Evolutionary conservation across 1,140 invertebrate species (phyloP).

Genomic region (Nylanderia fulva): DNA sequence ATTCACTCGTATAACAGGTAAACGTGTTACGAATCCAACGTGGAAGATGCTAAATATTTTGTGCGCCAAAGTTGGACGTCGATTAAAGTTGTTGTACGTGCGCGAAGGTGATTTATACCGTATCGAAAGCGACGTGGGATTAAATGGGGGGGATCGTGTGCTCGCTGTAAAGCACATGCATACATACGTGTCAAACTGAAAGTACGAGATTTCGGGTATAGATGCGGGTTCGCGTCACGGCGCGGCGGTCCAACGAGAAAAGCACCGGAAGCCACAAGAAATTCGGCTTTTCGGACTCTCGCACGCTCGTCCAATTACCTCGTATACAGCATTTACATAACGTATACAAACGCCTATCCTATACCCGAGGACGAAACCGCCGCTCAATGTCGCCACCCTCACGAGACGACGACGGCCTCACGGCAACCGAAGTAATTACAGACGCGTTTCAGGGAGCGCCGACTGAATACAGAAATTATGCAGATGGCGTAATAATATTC

Average conservation of each 20-base stretch:
- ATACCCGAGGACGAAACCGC: slow-evolving; percentile 63
- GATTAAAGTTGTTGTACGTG: neutral
- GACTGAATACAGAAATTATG: slow-evolving; percentile 84
- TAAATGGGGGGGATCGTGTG: neutral
- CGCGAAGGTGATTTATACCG: neutral
- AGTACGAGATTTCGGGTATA: slow-evolving; percentile 19
- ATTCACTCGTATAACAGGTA: neutral
- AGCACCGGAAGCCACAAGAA: slow-evolving; percentile 56
- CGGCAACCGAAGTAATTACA: slow-evolving; percentile 83
- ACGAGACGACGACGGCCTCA: slow-evolving; percentile 72
- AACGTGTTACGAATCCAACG: neutral
- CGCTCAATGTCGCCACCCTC: slow-evolving; percentile 65
- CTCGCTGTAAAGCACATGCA: slow-evolving; percentile 19
- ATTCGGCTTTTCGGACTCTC: slow-evolving; percentile 65
- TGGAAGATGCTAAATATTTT: neutral
- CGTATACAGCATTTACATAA: slow-evolving; percentile 81
- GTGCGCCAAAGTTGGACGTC: neutral
- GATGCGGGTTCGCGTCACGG: slow-evolving; percentile 25
- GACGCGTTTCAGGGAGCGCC: slow-evolving; percentile 82
- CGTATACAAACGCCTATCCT: slow-evolving; percentile 73
- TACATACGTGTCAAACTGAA: slow-evolving; percentile 33
- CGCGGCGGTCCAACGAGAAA: slow-evolving; percentile 20
- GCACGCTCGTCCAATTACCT: slow-evolving; percentile 80
- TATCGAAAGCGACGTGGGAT: slow-evolving; percentile 28
- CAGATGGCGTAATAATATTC: slow-evolving; percentile 84